Base-by-base conservation (phyloP, 2,888 invertebrate genomes). In the Oeneis ivallda region DNA sequence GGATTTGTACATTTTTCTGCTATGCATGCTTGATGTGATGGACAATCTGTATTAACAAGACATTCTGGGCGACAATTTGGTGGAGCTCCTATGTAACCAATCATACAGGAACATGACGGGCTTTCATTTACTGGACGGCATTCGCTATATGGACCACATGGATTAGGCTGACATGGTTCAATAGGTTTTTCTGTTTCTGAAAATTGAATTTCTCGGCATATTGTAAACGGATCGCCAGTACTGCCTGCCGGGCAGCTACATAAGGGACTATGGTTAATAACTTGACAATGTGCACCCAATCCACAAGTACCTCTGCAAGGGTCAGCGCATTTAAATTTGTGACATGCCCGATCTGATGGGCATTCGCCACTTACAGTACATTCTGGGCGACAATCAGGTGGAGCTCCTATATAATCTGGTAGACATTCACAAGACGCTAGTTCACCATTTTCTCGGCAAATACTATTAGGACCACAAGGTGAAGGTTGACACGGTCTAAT, bases 21-120 rank as follows among this genome's bases (percentile, higher is more conserved):
- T 71, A 96, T 94, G 78, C 97, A 97, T 9, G 96, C 96, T 79
- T 94, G 94, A 76, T 95, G 94, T 72, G 94, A 94, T 39, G 95
- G 93, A 83, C 97, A 97, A 79, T 97, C 96, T 5, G 95, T 93
- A 77, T 96, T 96, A 0, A 96, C 95, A 8, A 96, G 93, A 82
- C 97, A 97, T 85, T 97, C 97, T 1, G 96, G 96, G 69, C 95
- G 93, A 79, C 97, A 97, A 76, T 95, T 95, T 6, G 96, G 96
- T 52, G 97, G 96, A 62, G 93, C 91, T n/a, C 96, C 96, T 60
- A 94, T 92, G 77, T 95, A 96, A 43, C 93, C 93, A 60, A 94
- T 93, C 65, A 94, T 85, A 75, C 97, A 97, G 0, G 96, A 95
- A 80, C 97, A 97, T 6, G 96, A 94, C 1, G 96, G 95, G 74